Conservation (phyloP, 2,113 vertebrate species). For the Montifringilla adamsi region DNA sequence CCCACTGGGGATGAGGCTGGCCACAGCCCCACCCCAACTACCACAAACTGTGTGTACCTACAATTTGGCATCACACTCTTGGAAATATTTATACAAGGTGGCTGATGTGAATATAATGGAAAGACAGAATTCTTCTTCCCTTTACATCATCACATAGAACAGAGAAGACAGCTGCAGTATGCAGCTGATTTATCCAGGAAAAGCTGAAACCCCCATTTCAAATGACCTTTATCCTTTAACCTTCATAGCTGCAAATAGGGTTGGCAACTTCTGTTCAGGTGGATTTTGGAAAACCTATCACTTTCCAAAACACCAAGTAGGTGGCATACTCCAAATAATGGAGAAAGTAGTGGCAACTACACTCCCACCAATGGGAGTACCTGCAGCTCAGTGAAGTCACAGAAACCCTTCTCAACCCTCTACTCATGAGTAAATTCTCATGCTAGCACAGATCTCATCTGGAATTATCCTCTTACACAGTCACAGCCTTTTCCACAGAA, state of each 20-base stretch:
- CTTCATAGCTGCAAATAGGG: not conserved
- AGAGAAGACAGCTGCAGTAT: not conserved
- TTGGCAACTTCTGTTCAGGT: not conserved
- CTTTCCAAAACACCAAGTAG: not conserved
- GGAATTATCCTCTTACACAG: not conserved
- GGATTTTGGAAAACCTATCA: not conserved
- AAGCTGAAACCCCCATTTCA: not conserved
- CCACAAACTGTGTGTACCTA: not conserved
- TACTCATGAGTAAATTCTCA: not conserved
- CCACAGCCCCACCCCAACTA: not conserved
- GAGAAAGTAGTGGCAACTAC: not conserved
- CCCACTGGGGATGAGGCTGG: not conserved
- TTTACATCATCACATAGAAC: not conserved
- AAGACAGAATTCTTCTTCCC: not conserved
- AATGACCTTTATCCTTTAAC: not conserved
- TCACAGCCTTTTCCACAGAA: not conserved
- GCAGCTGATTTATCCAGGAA: not conserved
- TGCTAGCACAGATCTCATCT: not conserved
- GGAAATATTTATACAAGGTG: not conserved
- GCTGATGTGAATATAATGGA: not conserved
- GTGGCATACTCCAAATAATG: not conserved
- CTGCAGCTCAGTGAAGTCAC: not conserved
- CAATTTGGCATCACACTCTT: not conserved
- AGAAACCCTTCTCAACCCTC: not conserved
- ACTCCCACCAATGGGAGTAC: not conserved